Conservation (phyloP, 2,797 vertebrate species). For the Bufotes viridis region DNA sequence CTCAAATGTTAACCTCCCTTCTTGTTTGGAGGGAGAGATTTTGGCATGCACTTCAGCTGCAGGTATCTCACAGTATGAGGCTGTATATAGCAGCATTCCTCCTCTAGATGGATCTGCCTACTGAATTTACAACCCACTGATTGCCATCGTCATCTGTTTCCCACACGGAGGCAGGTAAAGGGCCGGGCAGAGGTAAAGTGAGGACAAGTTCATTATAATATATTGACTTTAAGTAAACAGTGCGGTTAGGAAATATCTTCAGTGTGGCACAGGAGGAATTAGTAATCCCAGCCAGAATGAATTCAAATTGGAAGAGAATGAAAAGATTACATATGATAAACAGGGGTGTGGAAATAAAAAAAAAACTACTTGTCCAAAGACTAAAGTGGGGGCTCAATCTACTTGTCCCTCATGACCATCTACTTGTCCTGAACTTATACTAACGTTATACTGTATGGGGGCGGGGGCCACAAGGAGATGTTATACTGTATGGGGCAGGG, state of each 20-base stretch:
- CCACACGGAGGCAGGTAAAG: constrained; percentile 7
- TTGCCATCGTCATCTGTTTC: not conserved
- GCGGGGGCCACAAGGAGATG: no score
- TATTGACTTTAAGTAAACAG: constrained; percentile 1
- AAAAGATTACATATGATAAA: not conserved
- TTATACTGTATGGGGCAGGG: no score
- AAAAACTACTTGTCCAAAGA: no score
- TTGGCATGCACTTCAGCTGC: not conserved
- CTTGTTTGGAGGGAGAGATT: not conserved
- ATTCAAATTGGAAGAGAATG: not conserved
- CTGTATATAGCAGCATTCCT: not conserved
- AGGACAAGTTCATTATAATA: constrained; percentile 16
- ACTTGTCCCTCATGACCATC: no score
- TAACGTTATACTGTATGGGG: no score
- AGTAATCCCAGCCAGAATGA: not conserved
- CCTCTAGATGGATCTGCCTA: not conserved
- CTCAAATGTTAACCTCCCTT: not conserved
- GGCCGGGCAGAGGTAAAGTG: constrained; percentile 9
- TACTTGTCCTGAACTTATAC: no score
- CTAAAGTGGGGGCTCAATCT: no score
- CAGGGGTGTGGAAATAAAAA: no score
- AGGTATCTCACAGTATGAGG: not conserved
- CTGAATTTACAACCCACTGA: not conserved
- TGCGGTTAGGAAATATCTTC: not conserved
- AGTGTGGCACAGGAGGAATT: not conserved